Percentiles rank a stretch among this genome's conserved stretches.
phyloP scores from a whole-genome alignment of 2,888 invertebrate genomes.

The Cryptophagus acutangulus region DNA sequence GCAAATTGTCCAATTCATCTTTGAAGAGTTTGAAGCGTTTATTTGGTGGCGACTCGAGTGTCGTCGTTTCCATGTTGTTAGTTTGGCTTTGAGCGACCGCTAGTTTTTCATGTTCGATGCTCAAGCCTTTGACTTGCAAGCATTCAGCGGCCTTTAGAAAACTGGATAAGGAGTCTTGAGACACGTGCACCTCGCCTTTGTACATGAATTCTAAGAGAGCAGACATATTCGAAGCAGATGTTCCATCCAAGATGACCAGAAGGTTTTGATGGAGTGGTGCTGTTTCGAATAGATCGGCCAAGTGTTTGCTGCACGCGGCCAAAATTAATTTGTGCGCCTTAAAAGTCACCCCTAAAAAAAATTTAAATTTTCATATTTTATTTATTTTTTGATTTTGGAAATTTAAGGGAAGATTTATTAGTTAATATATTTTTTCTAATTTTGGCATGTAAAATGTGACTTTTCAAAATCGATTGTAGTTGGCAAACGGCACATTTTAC shows the following conservation, averaged over 20 bases:
- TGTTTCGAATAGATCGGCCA: constrained; percentile 85
- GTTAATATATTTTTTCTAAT: constrained; percentile 11
- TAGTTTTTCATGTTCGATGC: constrained; percentile 68
- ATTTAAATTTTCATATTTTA: constrained; percentile 10
- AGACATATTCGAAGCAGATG: constrained; percentile 85
- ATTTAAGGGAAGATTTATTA: constrained; percentile 7
- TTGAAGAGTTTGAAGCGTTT: constrained; percentile 18
- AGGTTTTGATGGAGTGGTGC: constrained; percentile 76
- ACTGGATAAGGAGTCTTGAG: constrained; percentile 85
- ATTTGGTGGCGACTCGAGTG: constrained; percentile 20
- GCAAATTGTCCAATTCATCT: constrained; percentile 33
- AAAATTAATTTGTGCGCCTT: constrained; percentile 87
- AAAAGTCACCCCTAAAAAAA: constrained; percentile 74
- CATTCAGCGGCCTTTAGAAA: constrained; percentile 89
- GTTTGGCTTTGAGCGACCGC: constrained; percentile 56
- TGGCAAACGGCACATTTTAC: too few relatives aligned
- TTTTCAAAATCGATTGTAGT: background rate
- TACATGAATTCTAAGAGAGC: constrained; percentile 91
- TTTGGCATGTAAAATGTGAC: background rate
- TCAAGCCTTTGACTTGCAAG: constrained; percentile 77
- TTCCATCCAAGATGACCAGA: constrained; percentile 85
- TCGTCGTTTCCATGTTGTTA: constrained; percentile 10
- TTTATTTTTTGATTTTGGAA: constrained; percentile 15
- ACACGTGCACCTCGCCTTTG: constrained; percentile 89
- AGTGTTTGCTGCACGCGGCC: constrained; percentile 90